A percentile compares a stretch with the other conserved stretches of the same genome.
phyloP scores from a whole-genome alignment of 2,113 vertebrate species.

The Callionymus lyra region DNA sequence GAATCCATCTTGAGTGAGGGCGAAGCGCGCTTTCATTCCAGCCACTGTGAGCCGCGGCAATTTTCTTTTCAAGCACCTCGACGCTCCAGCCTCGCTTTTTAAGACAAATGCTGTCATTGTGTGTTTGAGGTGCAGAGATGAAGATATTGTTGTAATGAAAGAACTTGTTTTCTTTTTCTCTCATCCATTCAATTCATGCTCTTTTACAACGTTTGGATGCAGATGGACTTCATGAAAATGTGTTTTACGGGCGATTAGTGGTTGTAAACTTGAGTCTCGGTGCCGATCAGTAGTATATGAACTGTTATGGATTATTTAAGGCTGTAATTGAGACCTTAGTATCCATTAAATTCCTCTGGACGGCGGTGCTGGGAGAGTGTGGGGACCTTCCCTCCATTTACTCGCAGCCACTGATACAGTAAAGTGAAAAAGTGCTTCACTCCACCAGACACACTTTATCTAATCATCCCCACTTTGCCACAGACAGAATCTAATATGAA shows the following conservation, averaged over 20 bases:
- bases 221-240: not conserved
- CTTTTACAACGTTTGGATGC: too few species aligned
- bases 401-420: conserved; percentile 30
- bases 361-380: conserved; percentile 22
- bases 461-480: conserved; percentile 62
- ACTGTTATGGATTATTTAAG: conserved; percentile 30
- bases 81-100: conserved; percentile 51
- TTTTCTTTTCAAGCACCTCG: conserved; percentile 53
- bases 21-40: conserved; percentile 61
- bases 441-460: conserved; percentile 62
- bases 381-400: conserved; percentile 34
- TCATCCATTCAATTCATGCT: too few species aligned
- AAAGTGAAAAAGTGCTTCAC: conserved; percentile 47
- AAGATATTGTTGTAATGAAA: too few species aligned
- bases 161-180: too few species aligned
- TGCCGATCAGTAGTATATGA: conserved; percentile 1
- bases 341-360: conserved; percentile 22
- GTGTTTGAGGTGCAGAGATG: conserved; percentile 41
- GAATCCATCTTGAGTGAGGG: conserved; percentile 66
- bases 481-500: conserved; percentile 56
- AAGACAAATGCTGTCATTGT: conserved; percentile 53
- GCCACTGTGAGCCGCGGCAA: conserved; percentile 54
- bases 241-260: too few species aligned
- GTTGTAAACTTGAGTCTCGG: not conserved
- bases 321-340: conserved; percentile 15